These are phyloP conservation scores for Megaustenia siamemsis DNA, from an alignment of 2,888 invertebrate species.

Conservation along the genomic window DNA sequence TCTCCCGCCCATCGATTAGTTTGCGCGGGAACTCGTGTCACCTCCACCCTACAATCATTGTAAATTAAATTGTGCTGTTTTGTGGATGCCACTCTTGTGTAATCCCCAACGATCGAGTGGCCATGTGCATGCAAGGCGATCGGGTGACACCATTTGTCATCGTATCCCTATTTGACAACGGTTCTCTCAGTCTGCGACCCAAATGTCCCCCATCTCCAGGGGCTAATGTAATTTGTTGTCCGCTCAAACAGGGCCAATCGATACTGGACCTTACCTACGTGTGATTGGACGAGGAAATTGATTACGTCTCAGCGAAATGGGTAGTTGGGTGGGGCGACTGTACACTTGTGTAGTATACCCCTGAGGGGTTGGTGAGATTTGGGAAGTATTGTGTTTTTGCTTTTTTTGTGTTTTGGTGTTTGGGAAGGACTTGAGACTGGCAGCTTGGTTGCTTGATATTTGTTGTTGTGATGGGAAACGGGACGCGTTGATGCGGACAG, in stretches of 20 bases:
- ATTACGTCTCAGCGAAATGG: neutral
- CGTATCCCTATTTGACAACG: conserved; percentile 42
- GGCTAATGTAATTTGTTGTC: conserved; percentile 47
- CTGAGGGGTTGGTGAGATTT: neutral
- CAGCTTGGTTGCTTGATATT: neutral
- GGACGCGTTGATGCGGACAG: neutral
- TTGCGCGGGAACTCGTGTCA: neutral
- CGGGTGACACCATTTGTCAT: conserved; percentile 59
- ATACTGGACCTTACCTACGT: conserved; percentile 33
- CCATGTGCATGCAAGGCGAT: conserved; percentile 45
- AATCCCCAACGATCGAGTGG: conserved; percentile 1
- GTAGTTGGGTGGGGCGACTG: conserved; percentile 1
- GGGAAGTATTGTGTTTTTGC: neutral
- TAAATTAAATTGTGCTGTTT: conserved; percentile 48
- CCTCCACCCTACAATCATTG: conserved; percentile 28
- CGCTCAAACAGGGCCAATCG: conserved; percentile 26
- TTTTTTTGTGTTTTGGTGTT: neutral
- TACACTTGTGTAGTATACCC: neutral
- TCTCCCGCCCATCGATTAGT: conserved; percentile 1
- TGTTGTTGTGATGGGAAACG: neutral
- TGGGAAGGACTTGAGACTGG: neutral
- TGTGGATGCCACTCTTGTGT: conserved; percentile 18
- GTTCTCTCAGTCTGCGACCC: conserved; percentile 19
- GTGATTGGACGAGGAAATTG: conserved; percentile 35
- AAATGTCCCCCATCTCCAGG: neutral